Percentiles rank a stretch among this genome's conserved stretches.
Conservation (phyloP, 2,888 invertebrate genomes). For the Ichneumon xanthorius region DNA sequence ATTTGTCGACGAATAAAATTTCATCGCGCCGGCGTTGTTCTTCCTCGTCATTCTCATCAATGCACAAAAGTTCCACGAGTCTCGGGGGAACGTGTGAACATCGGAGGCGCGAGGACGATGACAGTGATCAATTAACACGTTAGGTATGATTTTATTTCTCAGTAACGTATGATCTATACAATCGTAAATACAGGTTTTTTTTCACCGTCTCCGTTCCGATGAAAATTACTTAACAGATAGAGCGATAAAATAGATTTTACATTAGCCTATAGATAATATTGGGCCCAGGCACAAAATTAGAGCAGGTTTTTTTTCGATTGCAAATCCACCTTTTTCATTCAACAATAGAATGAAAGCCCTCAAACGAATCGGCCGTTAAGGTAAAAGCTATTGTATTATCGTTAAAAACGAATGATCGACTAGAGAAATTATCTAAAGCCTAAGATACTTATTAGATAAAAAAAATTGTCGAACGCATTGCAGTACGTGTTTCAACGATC, state of each 20-base stretch:
- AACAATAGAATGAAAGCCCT: constrained; percentile 16
- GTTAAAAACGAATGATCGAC: constrained; percentile 68
- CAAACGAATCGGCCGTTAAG: neutral
- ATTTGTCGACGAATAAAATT: neutral
- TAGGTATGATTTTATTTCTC: constrained; percentile 58
- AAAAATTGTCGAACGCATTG: constrained; percentile 26
- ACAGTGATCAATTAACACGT: constrained; percentile 18
- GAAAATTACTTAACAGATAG: constrained; percentile 16
- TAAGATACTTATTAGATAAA: constrained; percentile 49
- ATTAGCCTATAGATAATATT: constrained; percentile 2
- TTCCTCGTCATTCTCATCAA: constrained; percentile 12
- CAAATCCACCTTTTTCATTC: neutral
- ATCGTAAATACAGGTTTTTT: constrained; percentile 49
- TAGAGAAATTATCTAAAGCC: constrained; percentile 72
- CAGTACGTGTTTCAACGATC: constrained; percentile 1
- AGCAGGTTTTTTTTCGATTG: constrained; percentile 11
- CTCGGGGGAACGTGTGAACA: neutral
- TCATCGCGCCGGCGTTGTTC: constrained; percentile 1
- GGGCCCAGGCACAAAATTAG: constrained; percentile 25
- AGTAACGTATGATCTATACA: constrained; percentile 49
- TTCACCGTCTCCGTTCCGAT: constrained; percentile 1
- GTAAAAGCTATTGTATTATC: constrained; percentile 5
- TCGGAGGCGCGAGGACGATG: neutral
- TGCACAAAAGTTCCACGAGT: constrained; percentile 1
- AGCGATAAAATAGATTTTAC: constrained; percentile 17